Percentiles rank a stretch among this genome's conserved stretches.
phyloP scores from a whole-genome alignment of 2,888 invertebrate genomes.

The Dysmachus trigonus region DNA sequence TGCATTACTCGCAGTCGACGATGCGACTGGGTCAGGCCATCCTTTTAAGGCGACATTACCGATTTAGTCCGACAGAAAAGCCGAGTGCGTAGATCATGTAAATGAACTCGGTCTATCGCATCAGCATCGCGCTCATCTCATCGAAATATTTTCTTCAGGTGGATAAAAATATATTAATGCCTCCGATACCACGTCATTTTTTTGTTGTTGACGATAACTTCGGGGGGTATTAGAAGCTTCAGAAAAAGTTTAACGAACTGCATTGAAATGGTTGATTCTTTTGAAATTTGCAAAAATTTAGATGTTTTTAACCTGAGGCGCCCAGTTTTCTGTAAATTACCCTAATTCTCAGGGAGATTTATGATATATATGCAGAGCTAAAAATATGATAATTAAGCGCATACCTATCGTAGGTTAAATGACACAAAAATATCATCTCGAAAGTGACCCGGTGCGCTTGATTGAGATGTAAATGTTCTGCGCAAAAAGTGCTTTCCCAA shows the following conservation, averaged over 20 bases:
- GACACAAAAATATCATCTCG: neutral
- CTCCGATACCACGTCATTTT: neutral
- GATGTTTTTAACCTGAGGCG: neutral
- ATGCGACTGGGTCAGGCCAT: neutral
- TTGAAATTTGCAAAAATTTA: neutral
- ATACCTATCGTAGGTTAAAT: neutral
- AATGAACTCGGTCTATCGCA: neutral
- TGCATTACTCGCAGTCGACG: neutral
- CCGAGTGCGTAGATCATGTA: neutral
- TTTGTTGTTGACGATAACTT: neutral
- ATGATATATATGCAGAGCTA: neutral
- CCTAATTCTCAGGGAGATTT: neutral
- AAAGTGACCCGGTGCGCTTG: neutral
- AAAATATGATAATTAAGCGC: neutral
- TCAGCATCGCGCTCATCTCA: neutral
- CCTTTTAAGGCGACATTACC: neutral
- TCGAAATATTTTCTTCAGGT: neutral
- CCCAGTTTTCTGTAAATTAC: neutral
- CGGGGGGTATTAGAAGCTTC: neutral
- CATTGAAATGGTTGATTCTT: neutral
- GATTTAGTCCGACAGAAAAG: neutral
- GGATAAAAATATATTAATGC: neutral
- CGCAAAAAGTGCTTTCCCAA: neutral
- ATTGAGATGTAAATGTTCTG: neutral
- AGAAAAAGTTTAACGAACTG: neutral